Evolutionary conservation across 2,797 vertebrate species (phyloP), one percentile per base, ranked within the genome.

Genomic region (Heliangelus exortis): DNA sequence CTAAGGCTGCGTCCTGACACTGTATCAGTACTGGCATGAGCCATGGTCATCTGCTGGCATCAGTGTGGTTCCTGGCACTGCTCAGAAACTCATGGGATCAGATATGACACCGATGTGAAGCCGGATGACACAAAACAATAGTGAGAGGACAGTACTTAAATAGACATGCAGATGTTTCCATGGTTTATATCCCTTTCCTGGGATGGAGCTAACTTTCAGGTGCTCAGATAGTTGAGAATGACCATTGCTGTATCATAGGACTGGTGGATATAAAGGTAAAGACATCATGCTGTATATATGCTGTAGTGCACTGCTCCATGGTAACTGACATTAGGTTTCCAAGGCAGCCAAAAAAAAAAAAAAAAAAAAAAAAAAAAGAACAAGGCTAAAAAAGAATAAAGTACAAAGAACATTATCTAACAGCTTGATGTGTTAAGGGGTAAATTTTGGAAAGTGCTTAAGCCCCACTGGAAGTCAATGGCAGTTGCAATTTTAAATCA

Each of bases 261-360:
- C 10, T 34, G 68, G 23, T 0, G 4, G 58, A 90, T 65, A 62
- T 3, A 68, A 74, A 78, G 25, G 25, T 51, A 90, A 85, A 65
- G 41, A 28, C n/a, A 12, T 50, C 73, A 87, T 63, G n/a, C 71
- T 36, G 54, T 15, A 71, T 29, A 26, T 25, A 51, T 73, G 22
- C 22, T 26, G 19, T 63, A 81, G 48, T 45, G 47, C 62, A 45
- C 41, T 84, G 62, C 91, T 90, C 95, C 92, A 81, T 95, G 92
- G 96, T 95, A 96, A 94, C 91, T 92, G 94, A 47, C 54, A 68
- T 50, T 25, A 83, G 69, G 94, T 93, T 96, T 96, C 95, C 96
- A 95, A 94, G 95, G 94, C 87, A 96, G 94, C 92, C 82, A 75
- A 93, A 92, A 69, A 16, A 62, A 83, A 25, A 47, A 20, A 45